Evolutionary conservation across 2,888 invertebrate species (phyloP), one percentile per base, ranked within the genome.

Genomic region (Anaspis maculata): DNA sequence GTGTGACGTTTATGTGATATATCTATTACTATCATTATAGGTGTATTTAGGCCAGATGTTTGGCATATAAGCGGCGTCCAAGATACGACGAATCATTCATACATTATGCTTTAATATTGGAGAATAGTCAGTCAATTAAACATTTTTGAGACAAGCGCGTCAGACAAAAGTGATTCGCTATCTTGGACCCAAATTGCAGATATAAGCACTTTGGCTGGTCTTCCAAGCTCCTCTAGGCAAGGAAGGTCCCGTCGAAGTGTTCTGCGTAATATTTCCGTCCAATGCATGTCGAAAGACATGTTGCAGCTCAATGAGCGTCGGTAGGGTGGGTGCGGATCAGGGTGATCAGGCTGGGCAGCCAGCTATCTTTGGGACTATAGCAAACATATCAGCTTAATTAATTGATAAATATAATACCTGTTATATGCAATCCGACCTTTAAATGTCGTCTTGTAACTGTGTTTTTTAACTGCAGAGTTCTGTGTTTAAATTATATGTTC

Each of bases 361-460:
- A 57, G 63, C 61, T 55, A 57, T 61, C 59, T 62, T 73, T 71
- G 76, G 68, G 74, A 76, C 77, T 77, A 77, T 76, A 74, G 72
- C 72, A 64, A 74, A 77, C 76, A 77, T 77, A 77, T 77, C 77
- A 77, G 73, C 76, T 74, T 77, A 75, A 74, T 72, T 74, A 73
- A 62, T 62, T 61, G 59, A 61, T 61, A 59, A 62, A 54, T 57
- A 58, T 73, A 73, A 73, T 63, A 64, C 59, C 58, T 64, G 62
- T 64, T 64, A 61, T 62, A 66, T 62, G 65, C 64, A 64, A 64
- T 66, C 66, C 64, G 66, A 65, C 62, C 64, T 64, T 65, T 64
- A 51, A 60, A 62, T 66, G 65, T 66, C 61, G 62, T 66, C 63
- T 62, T 63, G 64, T 66, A 61, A 59, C 54, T 60, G 59, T 63